Evolutionary conservation across 2,113 vertebrate genomes (phyloP), one percentile per base, ranked within the genome.

Genomic region (Trematomus loennbergii): DNA sequence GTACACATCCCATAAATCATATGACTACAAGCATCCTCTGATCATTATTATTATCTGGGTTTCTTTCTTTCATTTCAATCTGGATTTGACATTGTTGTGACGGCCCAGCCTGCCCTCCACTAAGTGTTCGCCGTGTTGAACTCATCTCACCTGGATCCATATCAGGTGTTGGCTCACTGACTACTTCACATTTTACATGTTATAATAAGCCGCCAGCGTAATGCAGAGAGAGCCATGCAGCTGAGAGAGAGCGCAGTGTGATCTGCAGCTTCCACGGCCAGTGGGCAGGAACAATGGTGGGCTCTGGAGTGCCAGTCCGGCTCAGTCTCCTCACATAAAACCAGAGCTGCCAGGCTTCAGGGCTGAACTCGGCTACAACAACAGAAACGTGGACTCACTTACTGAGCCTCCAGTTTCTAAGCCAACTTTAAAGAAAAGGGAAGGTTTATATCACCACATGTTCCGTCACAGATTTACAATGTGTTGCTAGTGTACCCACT

Each of bases 261-360:
- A 12, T 59, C 64, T 66, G 65, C 55, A 2, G 64, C 67, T 63
- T 79, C 61, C 49, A 81, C 17, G 66, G 78, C 74, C 87, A 62
- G 68, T 83, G 81, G 64, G 80, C 87, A 86, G 80, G 83, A 89
- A 92, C 83, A 90, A 91, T 85, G 25, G 76, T 33, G 40, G 29
- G 78, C 40, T 59, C 46, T 45, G 70, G 46, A 72, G 58, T 70
- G 66, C 64, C 68, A 69, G 69, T 73, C 76, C 79, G 73, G 60
- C 22, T 81, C 74, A 4, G 85, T 79, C 82, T 72, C 65, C 57
- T 66, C 75, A 52, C 36, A 81, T 74, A 59, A 76, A 89, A 85
- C 81, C 18, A 71, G 52, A 67, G 72, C 81, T 70, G 78, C 69
- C 67, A 74, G 65, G 45, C 68, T 65, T 50, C 20, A 13, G 62